Percentiles rank a stretch among this genome's conserved stretches.
These are phyloP conservation scores for Jordanella pulchra DNA, from an alignment of 2,797 vertebrate genomes.

Conservation along the genomic window DNA sequence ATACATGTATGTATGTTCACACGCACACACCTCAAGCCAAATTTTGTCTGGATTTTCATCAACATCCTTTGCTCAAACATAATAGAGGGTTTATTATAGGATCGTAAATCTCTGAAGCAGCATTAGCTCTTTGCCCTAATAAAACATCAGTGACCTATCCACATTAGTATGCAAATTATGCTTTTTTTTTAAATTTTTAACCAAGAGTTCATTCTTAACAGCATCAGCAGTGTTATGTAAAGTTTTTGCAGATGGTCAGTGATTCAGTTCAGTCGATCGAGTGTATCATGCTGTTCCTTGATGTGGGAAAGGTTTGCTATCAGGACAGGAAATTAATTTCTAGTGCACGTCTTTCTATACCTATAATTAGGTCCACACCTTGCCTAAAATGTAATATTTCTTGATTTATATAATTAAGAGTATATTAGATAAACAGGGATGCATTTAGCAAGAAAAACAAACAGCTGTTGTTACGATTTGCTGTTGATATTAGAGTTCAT, in stretches of 20 bases:
- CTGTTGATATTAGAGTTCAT: too few relatives aligned
- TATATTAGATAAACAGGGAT: background rate
- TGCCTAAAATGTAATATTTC: background rate
- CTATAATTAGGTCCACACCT: background rate
- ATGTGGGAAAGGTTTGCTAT: background rate
- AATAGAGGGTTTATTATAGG: background rate
- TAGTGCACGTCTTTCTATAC: background rate
- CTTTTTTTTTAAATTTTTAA: background rate
- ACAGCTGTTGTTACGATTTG: background rate
- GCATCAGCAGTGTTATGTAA: background rate
- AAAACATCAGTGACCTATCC: background rate
- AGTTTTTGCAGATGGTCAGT: too few relatives aligned
- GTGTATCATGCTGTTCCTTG: background rate
- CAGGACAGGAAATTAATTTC: background rate
- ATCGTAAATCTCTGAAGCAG: background rate
- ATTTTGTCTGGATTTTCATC: background rate
- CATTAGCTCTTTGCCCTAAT: background rate
- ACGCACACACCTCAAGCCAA: background rate
- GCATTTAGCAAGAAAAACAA: background rate
- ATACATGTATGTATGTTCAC: too few relatives aligned
- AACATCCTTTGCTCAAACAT: background rate
- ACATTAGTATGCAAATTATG: background rate
- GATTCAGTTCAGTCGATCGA: background rate
- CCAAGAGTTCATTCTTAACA: background rate
- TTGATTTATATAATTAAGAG: background rate